Evolutionary conservation across 2,888 invertebrate genomes (phyloP).

Genomic region (Linnaemya vulpina): DNA sequence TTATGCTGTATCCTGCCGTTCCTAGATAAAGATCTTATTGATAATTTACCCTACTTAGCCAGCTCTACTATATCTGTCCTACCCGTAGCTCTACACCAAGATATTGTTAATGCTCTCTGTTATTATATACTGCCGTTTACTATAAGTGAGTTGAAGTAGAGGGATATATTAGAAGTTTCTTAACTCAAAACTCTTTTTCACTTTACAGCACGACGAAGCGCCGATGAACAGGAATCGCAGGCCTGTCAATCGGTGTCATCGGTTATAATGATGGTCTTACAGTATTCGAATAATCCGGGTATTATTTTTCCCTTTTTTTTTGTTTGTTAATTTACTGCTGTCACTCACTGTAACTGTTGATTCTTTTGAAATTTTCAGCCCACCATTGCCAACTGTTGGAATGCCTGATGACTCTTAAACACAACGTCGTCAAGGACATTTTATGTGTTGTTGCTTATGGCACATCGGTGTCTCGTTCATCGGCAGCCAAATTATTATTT

Average conservation of each 20-base stretch:
- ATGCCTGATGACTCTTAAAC: conserved; percentile 96
- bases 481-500: conserved; percentile 97
- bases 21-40: conserved; percentile 97
- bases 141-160: conserved; percentile 87
- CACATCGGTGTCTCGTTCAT: conserved; percentile 95
- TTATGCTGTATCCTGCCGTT: conserved; percentile 97
- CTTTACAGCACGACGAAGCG: conserved; percentile 86
- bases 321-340: background rate
- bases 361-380: conserved; percentile 84
- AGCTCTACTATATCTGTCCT: conserved; percentile 97
- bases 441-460: conserved; percentile 98
- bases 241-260: conserved; percentile 94
- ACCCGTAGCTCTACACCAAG: conserved; percentile 95
- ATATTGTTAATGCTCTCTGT: conserved; percentile 96
- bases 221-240: conserved; percentile 89
- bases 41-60: conserved; percentile 96
- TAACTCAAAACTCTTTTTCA: background rate
- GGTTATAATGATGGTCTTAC: conserved; percentile 98
- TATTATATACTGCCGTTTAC: conserved; percentile 98
- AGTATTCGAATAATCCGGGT: conserved; percentile 97
- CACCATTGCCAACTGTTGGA: conserved; percentile 98
- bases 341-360: background rate
- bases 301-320: conserved; percentile 47
- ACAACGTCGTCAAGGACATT: conserved; percentile 95
- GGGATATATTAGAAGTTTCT: too few relatives aligned